Conservation (phyloP, 1,140 invertebrate species). For the Latrodectus geometricus region DNA sequence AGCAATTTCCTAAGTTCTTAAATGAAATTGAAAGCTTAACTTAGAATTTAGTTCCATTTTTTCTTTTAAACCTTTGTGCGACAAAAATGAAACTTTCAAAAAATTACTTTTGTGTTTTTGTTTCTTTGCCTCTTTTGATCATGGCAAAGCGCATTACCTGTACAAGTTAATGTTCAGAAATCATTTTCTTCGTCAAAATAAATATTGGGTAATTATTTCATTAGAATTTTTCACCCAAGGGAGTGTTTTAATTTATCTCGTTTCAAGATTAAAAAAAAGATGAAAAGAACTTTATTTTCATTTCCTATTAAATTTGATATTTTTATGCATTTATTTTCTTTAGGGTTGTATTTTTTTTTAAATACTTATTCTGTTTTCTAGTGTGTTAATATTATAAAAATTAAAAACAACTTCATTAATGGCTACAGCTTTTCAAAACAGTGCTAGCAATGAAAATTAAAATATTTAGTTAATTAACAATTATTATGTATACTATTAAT, state of each 20-base stretch:
- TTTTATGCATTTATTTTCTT: too few species aligned
- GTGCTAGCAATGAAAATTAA: too few species aligned
- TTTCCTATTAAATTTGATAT: too few species aligned
- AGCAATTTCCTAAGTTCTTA: neutral
- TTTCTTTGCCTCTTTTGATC: neutral
- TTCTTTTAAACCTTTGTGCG: neutral
- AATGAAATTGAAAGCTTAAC: too few species aligned
- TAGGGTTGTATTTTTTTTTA: too few species aligned
- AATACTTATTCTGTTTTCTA: too few species aligned
- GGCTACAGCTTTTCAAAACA: too few species aligned
- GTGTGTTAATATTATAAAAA: too few species aligned
- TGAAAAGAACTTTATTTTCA: conserved; percentile 1
- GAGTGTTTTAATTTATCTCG: neutral
- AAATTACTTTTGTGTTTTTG: neutral
- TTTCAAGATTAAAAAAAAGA: neutral
- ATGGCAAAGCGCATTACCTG: neutral
- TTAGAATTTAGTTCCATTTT: too few species aligned
- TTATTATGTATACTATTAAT: too few species aligned
- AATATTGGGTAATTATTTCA: conserved; percentile 7
- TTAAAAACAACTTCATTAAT: too few species aligned
- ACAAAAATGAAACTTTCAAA: neutral
- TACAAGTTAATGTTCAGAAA: conserved; percentile 1
- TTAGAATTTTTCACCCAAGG: conserved; percentile 15
- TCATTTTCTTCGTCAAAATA: conserved; percentile 8
- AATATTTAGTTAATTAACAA: too few species aligned